phyloP scores from a whole-genome alignment of 2,888 invertebrate species.

The Torymus aiolomorphi region DNA sequence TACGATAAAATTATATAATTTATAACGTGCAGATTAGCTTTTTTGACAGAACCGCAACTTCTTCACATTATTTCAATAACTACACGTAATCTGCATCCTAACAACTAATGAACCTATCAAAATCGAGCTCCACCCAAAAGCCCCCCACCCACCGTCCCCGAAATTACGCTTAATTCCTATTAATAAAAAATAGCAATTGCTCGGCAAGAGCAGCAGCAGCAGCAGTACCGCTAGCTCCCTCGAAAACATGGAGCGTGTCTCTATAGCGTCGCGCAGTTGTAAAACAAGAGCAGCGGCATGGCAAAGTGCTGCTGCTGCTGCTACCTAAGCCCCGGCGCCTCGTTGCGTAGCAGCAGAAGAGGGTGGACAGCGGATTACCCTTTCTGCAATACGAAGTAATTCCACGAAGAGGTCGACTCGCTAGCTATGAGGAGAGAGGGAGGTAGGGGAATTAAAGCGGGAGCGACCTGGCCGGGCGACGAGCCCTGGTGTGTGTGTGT shows the following conservation, averaged over 20 bases:
- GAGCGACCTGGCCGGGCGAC: not conserved
- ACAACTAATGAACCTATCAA: no score
- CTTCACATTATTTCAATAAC: no score
- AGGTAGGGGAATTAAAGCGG: constrained; percentile 47
- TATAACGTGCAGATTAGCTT: no score
- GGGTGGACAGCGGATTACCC: constrained; percentile 57
- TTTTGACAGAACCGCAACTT: no score
- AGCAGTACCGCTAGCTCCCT: not conserved
- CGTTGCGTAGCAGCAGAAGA: constrained; percentile 37
- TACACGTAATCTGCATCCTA: no score
- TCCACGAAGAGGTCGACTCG: constrained; percentile 58
- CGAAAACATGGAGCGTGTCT: not conserved
- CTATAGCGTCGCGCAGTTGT: constrained; percentile 22
- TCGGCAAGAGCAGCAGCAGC: no score
- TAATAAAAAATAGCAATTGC: constrained; percentile 30
- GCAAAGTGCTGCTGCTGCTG: constrained; percentile 21
- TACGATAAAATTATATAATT: no score
- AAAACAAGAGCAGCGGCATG: constrained; percentile 44
- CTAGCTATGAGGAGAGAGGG: no score
- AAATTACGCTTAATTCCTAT: constrained; percentile 27
- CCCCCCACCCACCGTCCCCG: no score
- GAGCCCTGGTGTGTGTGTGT: not conserved
- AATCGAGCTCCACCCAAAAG: no score
- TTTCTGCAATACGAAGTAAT: constrained; percentile 59
- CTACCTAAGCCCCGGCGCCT: constrained; percentile 28